These are phyloP conservation scores for Chelmon rostratus DNA, from an alignment of 2,797 vertebrate species.

Conservation along the genomic window DNA sequence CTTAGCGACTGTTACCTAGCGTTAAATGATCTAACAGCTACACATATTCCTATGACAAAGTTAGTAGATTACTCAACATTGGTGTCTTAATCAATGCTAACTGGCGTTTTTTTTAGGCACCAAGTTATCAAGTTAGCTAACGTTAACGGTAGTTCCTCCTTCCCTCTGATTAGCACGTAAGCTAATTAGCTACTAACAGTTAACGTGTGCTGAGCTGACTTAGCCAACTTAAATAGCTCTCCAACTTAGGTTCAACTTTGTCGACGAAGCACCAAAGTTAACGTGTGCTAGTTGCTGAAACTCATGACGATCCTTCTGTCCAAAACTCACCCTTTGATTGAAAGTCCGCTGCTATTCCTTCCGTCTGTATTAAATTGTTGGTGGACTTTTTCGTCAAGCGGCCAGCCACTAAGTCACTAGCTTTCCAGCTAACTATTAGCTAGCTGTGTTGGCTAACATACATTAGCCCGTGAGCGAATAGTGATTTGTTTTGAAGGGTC, in stretches of 20 bases:
- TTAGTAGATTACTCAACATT: neutral
- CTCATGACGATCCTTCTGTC: neutral
- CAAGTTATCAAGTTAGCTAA: slow-evolving; percentile 2
- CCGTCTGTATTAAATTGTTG: slow-evolving; percentile 29
- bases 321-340: slow-evolving; percentile 73
- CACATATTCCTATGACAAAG: neutral
- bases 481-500: slow-evolving; percentile 83
- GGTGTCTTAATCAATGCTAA: slow-evolving; percentile 4
- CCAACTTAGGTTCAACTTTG: slow-evolving; percentile 76
- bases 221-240: slow-evolving; percentile 65
- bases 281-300: slow-evolving; percentile 21
- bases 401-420: slow-evolving; percentile 57
- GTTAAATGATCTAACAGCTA: slow-evolving; percentile 6
- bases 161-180: slow-evolving; percentile 60
- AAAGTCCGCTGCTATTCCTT: slow-evolving; percentile 43
- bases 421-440: slow-evolving; percentile 63
- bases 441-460: slow-evolving; percentile 54
- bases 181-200: slow-evolving; percentile 72
- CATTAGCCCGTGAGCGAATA: slow-evolving; percentile 68
- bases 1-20: slow-evolving; percentile 7
- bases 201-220: slow-evolving; percentile 48
- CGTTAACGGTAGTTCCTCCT: slow-evolving; percentile 70
- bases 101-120: neutral
- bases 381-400: slow-evolving; percentile 48
- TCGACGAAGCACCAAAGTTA: slow-evolving; percentile 35